phyloP scores from a whole-genome alignment of 1,140 invertebrate species.

The Watersipora subatra region DNA sequence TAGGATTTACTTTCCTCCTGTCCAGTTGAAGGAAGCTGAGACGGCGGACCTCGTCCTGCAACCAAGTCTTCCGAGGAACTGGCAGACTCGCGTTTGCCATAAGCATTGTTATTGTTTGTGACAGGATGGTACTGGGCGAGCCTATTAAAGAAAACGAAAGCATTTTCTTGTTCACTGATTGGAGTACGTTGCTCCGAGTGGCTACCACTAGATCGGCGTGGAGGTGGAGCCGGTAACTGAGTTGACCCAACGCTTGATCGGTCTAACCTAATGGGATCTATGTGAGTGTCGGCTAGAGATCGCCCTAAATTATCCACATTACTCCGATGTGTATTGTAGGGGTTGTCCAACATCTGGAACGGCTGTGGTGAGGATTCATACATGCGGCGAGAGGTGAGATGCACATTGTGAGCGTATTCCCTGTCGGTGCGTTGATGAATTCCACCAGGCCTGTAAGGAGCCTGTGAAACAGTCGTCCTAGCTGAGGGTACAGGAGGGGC shows the following conservation, averaged over 20 bases:
- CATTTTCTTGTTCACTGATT: neutral
- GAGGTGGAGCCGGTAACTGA: neutral
- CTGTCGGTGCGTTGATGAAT: neutral
- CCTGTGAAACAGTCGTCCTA: neutral
- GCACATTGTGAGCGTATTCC: neutral
- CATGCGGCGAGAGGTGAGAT: neutral
- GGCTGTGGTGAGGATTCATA: neutral
- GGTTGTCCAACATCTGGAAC: neutral
- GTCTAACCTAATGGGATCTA: neutral
- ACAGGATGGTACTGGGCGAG: neutral
- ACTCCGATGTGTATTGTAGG: neutral
- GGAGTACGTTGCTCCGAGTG: neutral
- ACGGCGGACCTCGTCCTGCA: neutral
- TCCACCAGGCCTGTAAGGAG: neutral
- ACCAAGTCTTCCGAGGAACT: too few relatives aligned
- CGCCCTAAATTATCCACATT: neutral
- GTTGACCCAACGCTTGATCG: neutral
- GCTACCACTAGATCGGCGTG: neutral
- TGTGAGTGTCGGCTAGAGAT: neutral
- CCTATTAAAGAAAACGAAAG: neutral
- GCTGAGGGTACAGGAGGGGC: neutral
- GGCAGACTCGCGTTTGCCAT: neutral
- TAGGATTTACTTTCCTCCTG: conserved; percentile 87
- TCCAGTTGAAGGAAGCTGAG: conserved; percentile 42
- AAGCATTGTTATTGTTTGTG: neutral